phyloP scores from a whole-genome alignment of 2,797 vertebrate species.

The Kryptolebias ocellatus region DNA sequence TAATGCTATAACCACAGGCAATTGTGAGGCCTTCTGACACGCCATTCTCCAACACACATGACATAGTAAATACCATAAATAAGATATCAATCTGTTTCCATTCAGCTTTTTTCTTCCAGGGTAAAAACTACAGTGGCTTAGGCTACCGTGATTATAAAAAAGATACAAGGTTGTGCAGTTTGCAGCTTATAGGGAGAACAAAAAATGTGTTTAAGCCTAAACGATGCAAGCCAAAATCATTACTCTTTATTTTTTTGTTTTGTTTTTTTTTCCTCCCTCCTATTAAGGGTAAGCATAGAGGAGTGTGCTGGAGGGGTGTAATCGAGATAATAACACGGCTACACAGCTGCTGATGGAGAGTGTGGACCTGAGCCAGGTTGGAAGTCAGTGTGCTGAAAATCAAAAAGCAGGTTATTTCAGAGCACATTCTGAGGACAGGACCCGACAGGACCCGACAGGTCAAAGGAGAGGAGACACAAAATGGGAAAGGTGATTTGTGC shows the following conservation, averaged over 20 bases:
- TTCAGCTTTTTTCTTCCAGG: slow-evolving; percentile 45
- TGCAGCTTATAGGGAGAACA: neutral
- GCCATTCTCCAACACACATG: slow-evolving; percentile 17
- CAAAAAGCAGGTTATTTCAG: slow-evolving; percentile 53
- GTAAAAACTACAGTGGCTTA: slow-evolving; percentile 10
- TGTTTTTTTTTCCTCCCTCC: slow-evolving; percentile 41
- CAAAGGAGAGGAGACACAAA: slow-evolving; percentile 32
- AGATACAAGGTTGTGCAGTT: neutral
- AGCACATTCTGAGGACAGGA: slow-evolving; percentile 69
- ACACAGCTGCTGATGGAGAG: slow-evolving; percentile 64
- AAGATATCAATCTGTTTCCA: slow-evolving; percentile 53
- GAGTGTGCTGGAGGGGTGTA: slow-evolving; percentile 62
- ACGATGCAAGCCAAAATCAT: slow-evolving; percentile 36
- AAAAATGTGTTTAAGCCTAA: slow-evolving; percentile 6
- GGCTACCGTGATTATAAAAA: slow-evolving; percentile 1
- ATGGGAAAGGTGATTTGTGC: slow-evolving; percentile 20
- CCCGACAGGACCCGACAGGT: slow-evolving; percentile 74
- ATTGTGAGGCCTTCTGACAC: slow-evolving; percentile 33
- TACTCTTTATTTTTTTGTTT: slow-evolving; percentile 25
- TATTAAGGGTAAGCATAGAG: slow-evolving; percentile 66
- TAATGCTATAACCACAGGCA: slow-evolving; percentile 40
- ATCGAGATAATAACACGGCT: slow-evolving; percentile 76
- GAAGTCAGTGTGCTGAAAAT: slow-evolving; percentile 48
- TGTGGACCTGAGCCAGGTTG: slow-evolving; percentile 52
- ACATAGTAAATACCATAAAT: slow-evolving; percentile 46